Evolutionary conservation across 2,797 vertebrate genomes (phyloP), one percentile per base, ranked within the genome.

Genomic region (Notoglanidium macrostoma): DNA sequence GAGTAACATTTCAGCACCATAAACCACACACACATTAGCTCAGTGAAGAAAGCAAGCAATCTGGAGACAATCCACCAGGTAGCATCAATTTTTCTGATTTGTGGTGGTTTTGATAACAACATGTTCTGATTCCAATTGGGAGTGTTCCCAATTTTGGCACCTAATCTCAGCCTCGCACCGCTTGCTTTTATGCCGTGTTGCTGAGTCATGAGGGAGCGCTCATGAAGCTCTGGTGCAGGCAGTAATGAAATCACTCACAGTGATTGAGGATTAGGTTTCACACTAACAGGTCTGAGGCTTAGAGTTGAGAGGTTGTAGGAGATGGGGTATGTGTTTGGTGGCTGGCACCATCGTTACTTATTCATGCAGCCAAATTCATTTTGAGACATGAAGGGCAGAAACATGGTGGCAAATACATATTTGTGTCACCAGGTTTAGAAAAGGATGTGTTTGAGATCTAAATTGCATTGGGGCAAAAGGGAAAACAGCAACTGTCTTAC

Each of bases 211-310:
- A 91, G 92, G 91, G 90, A 89, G 81, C 90, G 85, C 73, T 84
- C 89, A 84, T 90, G 92, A 94, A 93, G 91, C 91, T 89, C 88
- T 73, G 88, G 90, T 90, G 92, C 91, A 91, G 90, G 26, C 90
- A 89, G 65, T 90, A 92, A 94, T 92, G 90, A 94, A 94, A 94
- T 93, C 89, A 93, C 91, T 93, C 91, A 88, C 90, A 87, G 89
- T 92, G 94, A 95, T 93, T 94, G 94, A 92, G 92, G 94, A 94
- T 94, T 93, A 94, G 92, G 94, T 93, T 92, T 92, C 91, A 92
- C 92, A 91, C 92, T 84, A 29, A 88, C 68, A 65, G 85, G 92
- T 93, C 89, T 86, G 40, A 95, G 93, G 92, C 90, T 90, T 90
- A 49, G 84, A 57, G 76, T 86, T 77, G 73, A 86, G n/a, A 57